These are phyloP conservation scores for Picus viridis DNA, from an alignment of 2,797 vertebrate species.

Conservation along the genomic window DNA sequence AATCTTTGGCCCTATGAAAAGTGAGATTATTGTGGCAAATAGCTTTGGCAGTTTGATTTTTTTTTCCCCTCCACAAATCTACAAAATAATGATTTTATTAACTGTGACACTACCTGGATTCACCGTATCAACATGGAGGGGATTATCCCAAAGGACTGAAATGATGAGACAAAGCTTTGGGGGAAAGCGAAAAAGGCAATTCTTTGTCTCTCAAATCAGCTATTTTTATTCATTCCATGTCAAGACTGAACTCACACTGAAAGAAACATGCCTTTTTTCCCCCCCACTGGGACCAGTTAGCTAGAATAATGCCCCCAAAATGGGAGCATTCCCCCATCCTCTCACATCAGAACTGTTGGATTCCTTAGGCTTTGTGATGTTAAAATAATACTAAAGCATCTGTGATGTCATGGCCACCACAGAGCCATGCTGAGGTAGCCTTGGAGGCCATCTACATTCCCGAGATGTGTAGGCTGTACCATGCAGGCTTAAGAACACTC, in stretches of 20 bases:
- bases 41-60: neutral
- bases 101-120: neutral
- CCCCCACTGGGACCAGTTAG: neutral
- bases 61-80: neutral
- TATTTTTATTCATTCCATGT: neutral
- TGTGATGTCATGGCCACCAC: neutral
- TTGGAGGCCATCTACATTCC: neutral
- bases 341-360: neutral
- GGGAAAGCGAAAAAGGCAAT: neutral
- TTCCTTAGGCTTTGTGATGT: neutral
- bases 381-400: neutral
- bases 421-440: neutral
- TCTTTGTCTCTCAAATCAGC: neutral
- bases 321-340: neutral
- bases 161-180: neutral
- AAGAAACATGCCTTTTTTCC: neutral
- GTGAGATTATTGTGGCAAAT: neutral
- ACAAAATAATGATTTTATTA: neutral
- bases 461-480: constrained; percentile 20
- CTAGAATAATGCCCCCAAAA: neutral
- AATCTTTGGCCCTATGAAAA: neutral
- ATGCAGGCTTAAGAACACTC: constrained; percentile 39
- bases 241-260: neutral
- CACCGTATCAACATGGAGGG: neutral
- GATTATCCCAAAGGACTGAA: neutral